phyloP scores from a whole-genome alignment of 2,797 vertebrate species.

The Lophius americanus region DNA sequence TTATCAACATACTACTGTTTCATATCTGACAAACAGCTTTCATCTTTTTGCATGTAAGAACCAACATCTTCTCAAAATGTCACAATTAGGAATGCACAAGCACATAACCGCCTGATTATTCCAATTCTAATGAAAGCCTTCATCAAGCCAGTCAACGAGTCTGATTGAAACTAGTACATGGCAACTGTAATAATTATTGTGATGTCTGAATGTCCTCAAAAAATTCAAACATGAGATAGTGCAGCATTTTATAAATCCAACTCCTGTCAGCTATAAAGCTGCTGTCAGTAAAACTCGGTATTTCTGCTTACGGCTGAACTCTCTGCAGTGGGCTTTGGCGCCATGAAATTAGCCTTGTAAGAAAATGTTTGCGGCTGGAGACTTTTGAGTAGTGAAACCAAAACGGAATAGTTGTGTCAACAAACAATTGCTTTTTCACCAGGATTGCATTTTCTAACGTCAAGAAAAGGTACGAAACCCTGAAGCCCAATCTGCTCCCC shows the following conservation, averaged over 20 bases:
- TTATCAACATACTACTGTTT: conserved; percentile 48
- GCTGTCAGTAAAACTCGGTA: conserved; percentile 22
- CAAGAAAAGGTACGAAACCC: conserved; percentile 5
- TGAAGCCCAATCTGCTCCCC: too few relatives aligned
- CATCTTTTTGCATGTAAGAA: conserved; percentile 49
- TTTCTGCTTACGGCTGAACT: conserved; percentile 11
- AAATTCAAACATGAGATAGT: conserved; percentile 7
- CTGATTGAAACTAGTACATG: conserved; percentile 26
- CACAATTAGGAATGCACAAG: conserved; percentile 34
- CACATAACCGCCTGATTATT: background rate
- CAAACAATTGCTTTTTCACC: conserved; percentile 30
- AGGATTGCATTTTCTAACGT: conserved; percentile 15
- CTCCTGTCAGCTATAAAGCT: conserved; percentile 21
- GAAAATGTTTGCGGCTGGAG: conserved; percentile 21
- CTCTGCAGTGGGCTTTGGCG: conserved; percentile 19
- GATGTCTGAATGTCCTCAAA: background rate
- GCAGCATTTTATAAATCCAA: conserved; percentile 12
- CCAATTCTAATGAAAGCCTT: too few relatives aligned
- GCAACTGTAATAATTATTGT: conserved; percentile 7
- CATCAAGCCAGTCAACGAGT: background rate
- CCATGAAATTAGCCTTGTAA: conserved; percentile 18
- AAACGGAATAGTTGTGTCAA: conserved; percentile 35
- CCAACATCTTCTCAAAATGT: conserved; percentile 43
- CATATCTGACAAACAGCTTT: conserved; percentile 45
- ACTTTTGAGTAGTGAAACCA: conserved; percentile 17